Conservation (phyloP, 2,888 invertebrate species). For the Parasteatoda lunata region DNA sequence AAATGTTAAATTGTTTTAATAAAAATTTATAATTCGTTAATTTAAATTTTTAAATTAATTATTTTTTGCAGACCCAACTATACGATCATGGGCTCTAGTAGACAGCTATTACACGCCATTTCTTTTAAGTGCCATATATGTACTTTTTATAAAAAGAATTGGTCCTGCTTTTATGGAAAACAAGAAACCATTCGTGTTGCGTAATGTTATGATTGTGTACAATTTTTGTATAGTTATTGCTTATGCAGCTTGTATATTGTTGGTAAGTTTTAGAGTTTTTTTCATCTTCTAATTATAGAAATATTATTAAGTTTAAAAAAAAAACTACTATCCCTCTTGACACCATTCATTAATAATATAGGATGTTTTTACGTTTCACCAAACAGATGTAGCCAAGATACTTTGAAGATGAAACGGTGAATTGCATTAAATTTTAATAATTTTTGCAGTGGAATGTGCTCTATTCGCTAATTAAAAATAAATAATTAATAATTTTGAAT, state of each 20-base stretch:
- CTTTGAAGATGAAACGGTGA: no score
- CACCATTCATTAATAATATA: no score
- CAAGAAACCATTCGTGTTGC: constrained; percentile 88
- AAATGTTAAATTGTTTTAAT: not conserved
- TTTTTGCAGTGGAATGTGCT: no score
- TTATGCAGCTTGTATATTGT: constrained; percentile 68
- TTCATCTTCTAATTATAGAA: no score
- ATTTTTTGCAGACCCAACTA: constrained; percentile 65
- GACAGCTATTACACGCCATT: constrained; percentile 69
- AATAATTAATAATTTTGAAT: no score
- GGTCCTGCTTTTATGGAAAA: constrained; percentile 93
- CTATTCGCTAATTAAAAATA: no score
- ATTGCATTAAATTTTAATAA: no score
- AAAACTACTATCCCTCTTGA: no score
- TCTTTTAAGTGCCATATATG: constrained; percentile 69
- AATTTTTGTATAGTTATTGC: constrained; percentile 92
- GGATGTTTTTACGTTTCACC: no score
- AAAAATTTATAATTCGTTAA: not conserved
- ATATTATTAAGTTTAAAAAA: no score
- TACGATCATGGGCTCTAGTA: constrained; percentile 70
- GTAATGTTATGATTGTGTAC: constrained; percentile 86
- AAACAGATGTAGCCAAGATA: no score
- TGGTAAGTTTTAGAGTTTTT: constrained; percentile 21
- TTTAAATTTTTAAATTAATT: not conserved
- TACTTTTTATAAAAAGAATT: constrained; percentile 75